phyloP scores from a whole-genome alignment of 2,113 vertebrate species.

The Albula glossodonta region DNA sequence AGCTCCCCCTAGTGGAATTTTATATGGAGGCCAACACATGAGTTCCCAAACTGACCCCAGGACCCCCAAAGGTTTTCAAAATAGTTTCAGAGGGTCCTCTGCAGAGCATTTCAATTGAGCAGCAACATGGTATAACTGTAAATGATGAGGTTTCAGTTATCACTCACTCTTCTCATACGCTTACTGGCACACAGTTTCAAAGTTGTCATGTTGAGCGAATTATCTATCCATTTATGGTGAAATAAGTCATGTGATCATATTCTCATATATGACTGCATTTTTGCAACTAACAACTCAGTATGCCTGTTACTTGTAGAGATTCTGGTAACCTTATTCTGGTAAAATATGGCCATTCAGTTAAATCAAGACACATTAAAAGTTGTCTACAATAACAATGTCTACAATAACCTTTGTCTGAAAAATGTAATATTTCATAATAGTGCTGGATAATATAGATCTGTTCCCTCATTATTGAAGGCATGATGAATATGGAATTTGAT shows the following conservation, averaged over 20 bases:
- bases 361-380: too few species aligned
- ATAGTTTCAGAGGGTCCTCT: background rate
- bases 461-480: background rate
- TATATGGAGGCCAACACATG: background rate
- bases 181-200: background rate
- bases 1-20: constrained; percentile 69
- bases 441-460: background rate
- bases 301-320: too few species aligned
- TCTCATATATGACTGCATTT: background rate
- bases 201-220: background rate
- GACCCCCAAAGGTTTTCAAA: background rate
- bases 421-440: background rate
- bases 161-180: background rate
- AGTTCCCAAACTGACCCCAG: background rate
- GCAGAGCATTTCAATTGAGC: background rate
- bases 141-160: background rate
- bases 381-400: too few species aligned
- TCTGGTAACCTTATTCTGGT: background rate
- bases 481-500: background rate
- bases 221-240: background rate
- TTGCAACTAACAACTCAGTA: background rate
- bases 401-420: too few species aligned
- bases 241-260: background rate
- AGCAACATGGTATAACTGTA: background rate
- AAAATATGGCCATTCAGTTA: too few species aligned